Evolutionary conservation across 2,888 invertebrate species (phyloP).

Genomic region (Torymus auratus): DNA sequence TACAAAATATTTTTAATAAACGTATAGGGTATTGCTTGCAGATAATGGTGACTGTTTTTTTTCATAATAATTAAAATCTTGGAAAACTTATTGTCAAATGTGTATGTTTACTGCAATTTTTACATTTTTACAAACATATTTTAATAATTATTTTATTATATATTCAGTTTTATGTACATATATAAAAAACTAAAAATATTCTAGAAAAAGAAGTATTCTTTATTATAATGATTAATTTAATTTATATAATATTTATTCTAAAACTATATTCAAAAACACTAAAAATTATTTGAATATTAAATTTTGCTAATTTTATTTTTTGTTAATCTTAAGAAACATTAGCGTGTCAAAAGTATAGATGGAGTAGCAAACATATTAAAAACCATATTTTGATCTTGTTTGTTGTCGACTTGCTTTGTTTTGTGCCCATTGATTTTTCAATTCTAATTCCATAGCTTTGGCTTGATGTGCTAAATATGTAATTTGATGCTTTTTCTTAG

Average conservation of each 20-base stretch:
- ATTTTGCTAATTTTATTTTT: not conserved
- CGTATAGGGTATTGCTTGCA: not conserved
- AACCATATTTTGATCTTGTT: slow-evolving; percentile 97
- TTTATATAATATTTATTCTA: not conserved
- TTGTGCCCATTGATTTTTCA: slow-evolving; percentile 96
- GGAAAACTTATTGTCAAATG: slow-evolving; percentile 3
- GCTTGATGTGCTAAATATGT: slow-evolving; percentile 96
- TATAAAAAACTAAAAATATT: slow-evolving; percentile 1
- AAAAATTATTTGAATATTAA: not conserved
- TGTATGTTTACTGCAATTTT: slow-evolving; percentile 5
- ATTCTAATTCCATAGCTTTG: slow-evolving; percentile 94
- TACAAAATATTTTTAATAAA: slow-evolving; percentile 42
- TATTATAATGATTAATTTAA: no score
- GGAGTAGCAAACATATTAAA: slow-evolving; percentile 78
- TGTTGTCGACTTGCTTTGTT: slow-evolving; percentile 90
- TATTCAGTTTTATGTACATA: not conserved
- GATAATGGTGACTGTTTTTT: not conserved
- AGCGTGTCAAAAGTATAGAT: not conserved
- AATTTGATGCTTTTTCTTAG: slow-evolving; percentile 94
- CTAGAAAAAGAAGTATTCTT: no score
- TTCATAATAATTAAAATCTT: no score
- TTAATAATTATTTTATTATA: not conserved
- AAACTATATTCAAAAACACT: not conserved
- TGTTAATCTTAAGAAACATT: not conserved
- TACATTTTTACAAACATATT: not conserved